These are phyloP conservation scores for Chlorops oryzae DNA, from an alignment of 1,140 invertebrate genomes.

Conservation along the genomic window DNA sequence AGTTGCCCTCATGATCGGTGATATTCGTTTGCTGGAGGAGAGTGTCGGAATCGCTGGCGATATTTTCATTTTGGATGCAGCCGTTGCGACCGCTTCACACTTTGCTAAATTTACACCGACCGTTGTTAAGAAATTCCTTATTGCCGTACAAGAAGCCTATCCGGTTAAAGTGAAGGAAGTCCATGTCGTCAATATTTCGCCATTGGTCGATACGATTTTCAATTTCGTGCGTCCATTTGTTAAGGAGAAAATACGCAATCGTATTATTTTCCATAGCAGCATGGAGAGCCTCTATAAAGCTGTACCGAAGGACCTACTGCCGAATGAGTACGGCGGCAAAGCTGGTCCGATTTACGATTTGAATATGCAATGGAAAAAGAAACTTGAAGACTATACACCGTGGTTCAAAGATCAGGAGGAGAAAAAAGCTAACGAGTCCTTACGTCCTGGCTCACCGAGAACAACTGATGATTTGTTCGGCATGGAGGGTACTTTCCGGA, in stretches of 20 bases:
- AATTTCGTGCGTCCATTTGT: constrained; percentile 78
- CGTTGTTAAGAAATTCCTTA: constrained; percentile 72
- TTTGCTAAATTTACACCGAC: constrained; percentile 71
- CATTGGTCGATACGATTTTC: constrained; percentile 72
- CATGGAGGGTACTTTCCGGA: constrained; percentile 73
- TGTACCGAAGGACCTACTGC: constrained; percentile 70
- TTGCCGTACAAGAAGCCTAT: constrained; percentile 77
- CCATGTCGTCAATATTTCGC: constrained; percentile 76
- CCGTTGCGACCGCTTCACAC: constrained; percentile 64
- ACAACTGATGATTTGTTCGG: constrained; percentile 75
- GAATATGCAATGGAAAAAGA: constrained; percentile 68
- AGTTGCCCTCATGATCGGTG: constrained; percentile 73
- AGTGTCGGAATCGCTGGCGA: constrained; percentile 71
- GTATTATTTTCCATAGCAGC: constrained; percentile 70
- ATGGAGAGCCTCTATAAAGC: constrained; percentile 68
- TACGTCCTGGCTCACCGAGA: constrained; percentile 68
- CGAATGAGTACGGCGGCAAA: constrained; percentile 71
- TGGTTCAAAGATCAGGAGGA: constrained; percentile 71
- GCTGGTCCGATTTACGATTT: constrained; percentile 63
- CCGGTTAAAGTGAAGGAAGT: constrained; percentile 79
- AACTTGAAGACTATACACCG: constrained; percentile 62
- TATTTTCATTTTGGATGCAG: constrained; percentile 71
- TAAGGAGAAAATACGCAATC: constrained; percentile 77
- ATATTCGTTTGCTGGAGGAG: constrained; percentile 70
- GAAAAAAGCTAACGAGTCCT: constrained; percentile 65